Conservation (phyloP, 2,888 invertebrate genomes). For the Loripinus fragilis region DNA sequence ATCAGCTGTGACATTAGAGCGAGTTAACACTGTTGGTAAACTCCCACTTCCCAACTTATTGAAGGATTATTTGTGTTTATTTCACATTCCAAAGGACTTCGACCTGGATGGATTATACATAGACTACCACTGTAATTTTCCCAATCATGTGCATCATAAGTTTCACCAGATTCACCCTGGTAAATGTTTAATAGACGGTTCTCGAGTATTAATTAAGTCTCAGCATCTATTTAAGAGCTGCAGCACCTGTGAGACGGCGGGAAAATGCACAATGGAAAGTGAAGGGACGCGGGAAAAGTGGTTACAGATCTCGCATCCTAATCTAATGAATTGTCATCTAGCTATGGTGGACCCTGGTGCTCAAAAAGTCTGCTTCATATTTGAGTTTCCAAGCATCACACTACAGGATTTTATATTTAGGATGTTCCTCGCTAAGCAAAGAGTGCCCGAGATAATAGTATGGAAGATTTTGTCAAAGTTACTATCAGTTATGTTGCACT, state of each 20-base stretch:
- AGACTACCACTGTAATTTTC: conserved; percentile 76
- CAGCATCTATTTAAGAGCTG: conserved; percentile 62
- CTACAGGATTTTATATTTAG: conserved; percentile 73
- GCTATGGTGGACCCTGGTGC: conserved; percentile 65
- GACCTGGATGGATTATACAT: conserved; percentile 72
- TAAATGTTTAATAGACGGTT: conserved; percentile 64
- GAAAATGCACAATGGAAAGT: conserved; percentile 57
- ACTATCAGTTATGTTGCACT: conserved; percentile 71
- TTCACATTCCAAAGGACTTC: conserved; percentile 77
- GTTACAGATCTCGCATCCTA: conserved; percentile 71
- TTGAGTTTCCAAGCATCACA: conserved; percentile 76
- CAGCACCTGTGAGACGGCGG: conserved; percentile 61
- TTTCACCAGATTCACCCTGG: conserved; percentile 74
- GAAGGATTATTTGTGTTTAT: conserved; percentile 70
- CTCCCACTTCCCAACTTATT: conserved; percentile 73
- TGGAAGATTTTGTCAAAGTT: conserved; percentile 73
- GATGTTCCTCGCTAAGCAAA: conserved; percentile 65
- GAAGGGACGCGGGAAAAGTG: conserved; percentile 70
- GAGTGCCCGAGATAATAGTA: conserved; percentile 72
- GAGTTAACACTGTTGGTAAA: conserved; percentile 64
- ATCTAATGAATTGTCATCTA: conserved; percentile 74
- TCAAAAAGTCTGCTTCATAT: conserved; percentile 72
- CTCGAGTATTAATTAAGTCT: conserved; percentile 71
- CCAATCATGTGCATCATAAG: conserved; percentile 73
- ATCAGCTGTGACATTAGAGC: conserved; percentile 67